Evolutionary conservation across 1,140 invertebrate genomes (phyloP).

Genomic region (Listronotus oregonensis): DNA sequence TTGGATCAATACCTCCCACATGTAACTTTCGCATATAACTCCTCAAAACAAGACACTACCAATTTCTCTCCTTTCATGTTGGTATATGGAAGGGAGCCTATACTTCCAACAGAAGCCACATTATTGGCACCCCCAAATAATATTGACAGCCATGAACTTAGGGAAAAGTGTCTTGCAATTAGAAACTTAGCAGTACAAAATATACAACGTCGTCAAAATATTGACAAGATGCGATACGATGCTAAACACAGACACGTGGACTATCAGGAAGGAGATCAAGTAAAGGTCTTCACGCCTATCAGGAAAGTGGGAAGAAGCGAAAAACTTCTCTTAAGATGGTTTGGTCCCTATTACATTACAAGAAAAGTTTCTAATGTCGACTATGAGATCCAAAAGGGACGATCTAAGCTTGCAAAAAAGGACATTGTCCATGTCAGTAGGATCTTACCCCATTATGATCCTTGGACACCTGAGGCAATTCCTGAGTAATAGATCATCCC

Average conservation of each 20-base stretch:
- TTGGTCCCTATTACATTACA: no score
- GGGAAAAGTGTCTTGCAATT: slow-evolving; percentile 23
- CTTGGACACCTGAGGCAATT: no score
- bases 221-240: no score
- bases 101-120: slow-evolving; percentile 35
- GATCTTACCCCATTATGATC: no score
- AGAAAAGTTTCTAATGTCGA: no score
- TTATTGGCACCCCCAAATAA: slow-evolving; percentile 14
- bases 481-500: no score
- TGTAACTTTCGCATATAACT: slow-evolving; percentile 42
- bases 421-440: no score
- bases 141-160: slow-evolving; percentile 8
- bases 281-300: slow-evolving; percentile 34
- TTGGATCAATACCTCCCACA: slow-evolving; percentile 35
- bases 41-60: slow-evolving; percentile 33
- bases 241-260: no score
- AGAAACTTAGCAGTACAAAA: slow-evolving; percentile 27
- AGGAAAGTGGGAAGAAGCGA: slow-evolving; percentile 35
- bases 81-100: slow-evolving; percentile 36
- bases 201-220: no score
- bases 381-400: no score
- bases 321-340: slow-evolving; percentile 33
- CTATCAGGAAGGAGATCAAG: no score
- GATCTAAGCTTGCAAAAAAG: no score
- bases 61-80: slow-evolving; percentile 32